These are phyloP conservation scores for Hemicrepidius hirtus DNA, from an alignment of 2,888 invertebrate genomes.

Conservation along the genomic window DNA sequence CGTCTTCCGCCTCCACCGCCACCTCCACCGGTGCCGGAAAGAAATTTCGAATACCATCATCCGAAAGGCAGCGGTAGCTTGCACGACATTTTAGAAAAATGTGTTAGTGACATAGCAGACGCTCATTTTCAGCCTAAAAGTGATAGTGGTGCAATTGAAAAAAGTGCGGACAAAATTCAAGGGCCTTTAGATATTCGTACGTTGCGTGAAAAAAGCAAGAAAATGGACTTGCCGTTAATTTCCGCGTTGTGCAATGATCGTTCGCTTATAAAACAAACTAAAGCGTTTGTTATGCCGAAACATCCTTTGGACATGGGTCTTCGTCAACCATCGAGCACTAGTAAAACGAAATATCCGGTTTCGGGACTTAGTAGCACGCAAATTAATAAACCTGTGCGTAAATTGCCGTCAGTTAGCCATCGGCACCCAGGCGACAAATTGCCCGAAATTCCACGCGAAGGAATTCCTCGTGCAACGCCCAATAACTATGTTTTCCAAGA, in stretches of 20 bases:
- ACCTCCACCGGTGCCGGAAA: slow-evolving; percentile 73
- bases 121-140: slow-evolving; percentile 45
- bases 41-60: slow-evolving; percentile 64
- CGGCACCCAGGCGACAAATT: slow-evolving; percentile 87
- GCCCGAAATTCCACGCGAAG: slow-evolving; percentile 78
- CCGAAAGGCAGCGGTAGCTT: slow-evolving; percentile 40
- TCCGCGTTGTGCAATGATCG: slow-evolving; percentile 95
- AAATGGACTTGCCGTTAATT: slow-evolving; percentile 92
- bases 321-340: slow-evolving; percentile 70
- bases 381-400: slow-evolving; percentile 76
- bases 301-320: slow-evolving; percentile 69
- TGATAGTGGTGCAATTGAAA: slow-evolving; percentile 48
- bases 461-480: slow-evolving; percentile 77
- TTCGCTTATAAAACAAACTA: slow-evolving; percentile 90
- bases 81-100: slow-evolving; percentile 62
- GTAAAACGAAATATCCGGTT: slow-evolving; percentile 79
- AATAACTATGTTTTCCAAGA: slow-evolving; percentile 80
- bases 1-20: slow-evolving; percentile 74
- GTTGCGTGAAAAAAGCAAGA: slow-evolving; percentile 90
- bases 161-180: slow-evolving; percentile 42
- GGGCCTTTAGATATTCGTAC: slow-evolving; percentile 84
- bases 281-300: slow-evolving; percentile 88
- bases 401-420: slow-evolving; percentile 75
- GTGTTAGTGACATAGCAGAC: slow-evolving; percentile 50
- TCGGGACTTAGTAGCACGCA: slow-evolving; percentile 78